Conservation (phyloP, 2,888 invertebrate species). For the Thymelicus sylvestris region DNA sequence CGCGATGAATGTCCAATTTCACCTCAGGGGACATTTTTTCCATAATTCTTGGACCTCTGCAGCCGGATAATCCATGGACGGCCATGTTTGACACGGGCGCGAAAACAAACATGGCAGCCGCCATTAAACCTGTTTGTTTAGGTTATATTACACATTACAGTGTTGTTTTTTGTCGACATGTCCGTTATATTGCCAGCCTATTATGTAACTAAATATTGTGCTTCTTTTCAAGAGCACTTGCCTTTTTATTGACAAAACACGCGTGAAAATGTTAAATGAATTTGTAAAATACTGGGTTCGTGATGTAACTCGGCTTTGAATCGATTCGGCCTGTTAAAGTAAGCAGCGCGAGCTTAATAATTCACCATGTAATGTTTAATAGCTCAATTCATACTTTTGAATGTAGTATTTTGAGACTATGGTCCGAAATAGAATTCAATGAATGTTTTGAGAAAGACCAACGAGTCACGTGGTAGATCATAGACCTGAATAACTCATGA, state of each 20-base stretch:
- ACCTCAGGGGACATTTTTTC: conserved; percentile 38
- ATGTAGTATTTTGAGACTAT: too few species aligned
- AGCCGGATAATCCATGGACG: conserved; percentile 68
- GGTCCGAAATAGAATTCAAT: too few species aligned
- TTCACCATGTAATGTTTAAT: too few species aligned
- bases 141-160: conserved; percentile 73
- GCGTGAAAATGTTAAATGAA: background rate
- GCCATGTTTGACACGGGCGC: conserved; percentile 73
- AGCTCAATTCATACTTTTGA: too few species aligned
- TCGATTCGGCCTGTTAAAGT: too few species aligned
- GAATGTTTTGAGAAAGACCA: too few species aligned
- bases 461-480: too few species aligned
- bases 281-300: background rate
- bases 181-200: conserved; percentile 43
- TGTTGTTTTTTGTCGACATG: conserved; percentile 57
- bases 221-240: conserved; percentile 4
- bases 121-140: conserved; percentile 75
- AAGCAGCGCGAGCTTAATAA: too few species aligned
- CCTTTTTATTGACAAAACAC: background rate
- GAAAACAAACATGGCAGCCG: conserved; percentile 64
- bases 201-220: conserved; percentile 35
- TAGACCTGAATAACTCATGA: too few species aligned
- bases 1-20: conserved; percentile 23
- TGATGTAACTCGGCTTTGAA: background rate
- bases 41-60: conserved; percentile 44